Evolutionary conservation across 2,113 vertebrate species (phyloP).

Genomic region (Paradoxurus hermaphroditus): DNA sequence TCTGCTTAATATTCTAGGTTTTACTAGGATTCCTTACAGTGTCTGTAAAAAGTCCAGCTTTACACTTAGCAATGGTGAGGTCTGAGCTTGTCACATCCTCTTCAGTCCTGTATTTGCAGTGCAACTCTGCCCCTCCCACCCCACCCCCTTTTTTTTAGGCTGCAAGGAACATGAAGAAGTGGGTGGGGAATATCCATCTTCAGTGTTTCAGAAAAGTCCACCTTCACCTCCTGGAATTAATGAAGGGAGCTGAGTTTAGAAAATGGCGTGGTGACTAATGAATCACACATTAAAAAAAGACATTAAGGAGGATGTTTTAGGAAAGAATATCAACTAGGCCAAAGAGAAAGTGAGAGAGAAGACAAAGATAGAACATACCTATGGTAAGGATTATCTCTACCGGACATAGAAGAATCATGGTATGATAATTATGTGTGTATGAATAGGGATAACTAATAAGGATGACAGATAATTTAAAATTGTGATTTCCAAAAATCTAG

Average conservation of each 20-base stretch:
- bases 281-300: neutral
- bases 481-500: neutral
- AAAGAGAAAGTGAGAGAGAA: neutral
- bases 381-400: neutral
- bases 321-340: neutral
- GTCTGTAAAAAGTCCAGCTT: neutral
- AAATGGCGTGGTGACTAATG: neutral
- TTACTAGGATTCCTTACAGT: neutral
- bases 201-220: neutral
- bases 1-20: conserved; percentile 8
- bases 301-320: neutral
- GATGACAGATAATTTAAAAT: neutral
- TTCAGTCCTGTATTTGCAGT: neutral
- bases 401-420: neutral
- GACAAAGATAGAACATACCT: neutral
- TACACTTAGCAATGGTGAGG: neutral
- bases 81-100: neutral
- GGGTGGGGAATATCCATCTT: neutral
- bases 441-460: neutral
- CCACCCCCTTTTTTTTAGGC: neutral
- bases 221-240: neutral
- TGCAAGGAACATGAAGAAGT: neutral
- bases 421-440: neutral
- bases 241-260: neutral
- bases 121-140: neutral